Evolutionary conservation across 2,888 invertebrate species (phyloP).

Genomic region (Troides helena): DNA sequence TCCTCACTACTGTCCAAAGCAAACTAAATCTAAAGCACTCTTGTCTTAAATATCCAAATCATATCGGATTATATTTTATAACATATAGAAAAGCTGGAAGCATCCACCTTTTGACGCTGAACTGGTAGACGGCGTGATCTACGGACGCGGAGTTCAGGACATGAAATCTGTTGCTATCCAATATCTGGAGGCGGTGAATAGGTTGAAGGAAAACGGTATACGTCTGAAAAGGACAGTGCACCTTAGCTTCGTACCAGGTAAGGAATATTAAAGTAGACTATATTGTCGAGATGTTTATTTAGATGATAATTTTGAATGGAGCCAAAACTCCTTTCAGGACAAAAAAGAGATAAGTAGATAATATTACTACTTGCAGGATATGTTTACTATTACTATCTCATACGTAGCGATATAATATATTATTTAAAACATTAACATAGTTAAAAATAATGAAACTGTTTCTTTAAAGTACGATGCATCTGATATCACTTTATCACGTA

Average conservation of each 20-base stretch:
- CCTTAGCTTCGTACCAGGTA: constrained; percentile 86
- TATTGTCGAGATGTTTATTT: too few species aligned
- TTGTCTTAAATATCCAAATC: too few species aligned
- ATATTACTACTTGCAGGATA: too few species aligned
- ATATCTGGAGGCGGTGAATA: constrained; percentile 85
- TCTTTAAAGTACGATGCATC: background rate
- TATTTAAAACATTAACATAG: background rate
- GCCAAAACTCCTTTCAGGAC: too few species aligned
- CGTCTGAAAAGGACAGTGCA: constrained; percentile 83
- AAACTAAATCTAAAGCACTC: too few species aligned
- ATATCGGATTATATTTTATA: background rate
- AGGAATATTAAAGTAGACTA: constrained; percentile 16
- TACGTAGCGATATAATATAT: too few species aligned
- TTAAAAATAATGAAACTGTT: background rate
- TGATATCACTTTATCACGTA: background rate
- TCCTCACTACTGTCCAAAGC: too few species aligned
- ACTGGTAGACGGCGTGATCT: constrained; percentile 91
- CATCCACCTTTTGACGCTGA: constrained; percentile 93
- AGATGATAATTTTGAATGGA: too few species aligned
- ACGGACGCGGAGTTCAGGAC: constrained; percentile 91
- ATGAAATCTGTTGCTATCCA: constrained; percentile 90
- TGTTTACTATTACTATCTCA: too few species aligned
- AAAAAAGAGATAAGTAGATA: too few species aligned
- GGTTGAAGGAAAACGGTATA: constrained; percentile 76
- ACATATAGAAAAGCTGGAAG: constrained; percentile 89